Percentiles rank a stretch among this genome's conserved stretches.
phyloP scores from a whole-genome alignment of 1,140 invertebrate species.

The Anagrus nilaparvatae region DNA sequence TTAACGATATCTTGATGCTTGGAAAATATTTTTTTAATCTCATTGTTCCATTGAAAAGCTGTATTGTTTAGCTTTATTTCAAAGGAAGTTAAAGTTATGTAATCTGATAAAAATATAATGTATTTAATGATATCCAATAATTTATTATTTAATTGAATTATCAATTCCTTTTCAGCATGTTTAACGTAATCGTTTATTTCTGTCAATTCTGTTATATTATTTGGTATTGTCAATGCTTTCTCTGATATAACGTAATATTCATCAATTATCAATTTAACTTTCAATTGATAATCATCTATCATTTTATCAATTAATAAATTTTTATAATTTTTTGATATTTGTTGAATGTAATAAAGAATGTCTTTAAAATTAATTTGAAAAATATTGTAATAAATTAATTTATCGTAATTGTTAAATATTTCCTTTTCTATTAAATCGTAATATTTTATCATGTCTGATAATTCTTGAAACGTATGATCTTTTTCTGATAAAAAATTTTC shows the following conservation, averaged over 20 bases:
- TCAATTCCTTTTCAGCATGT: conserved; percentile 59
- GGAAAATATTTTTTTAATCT: conserved; percentile 1
- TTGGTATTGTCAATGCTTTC: conserved; percentile 65
- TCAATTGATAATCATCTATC: conserved; percentile 67
- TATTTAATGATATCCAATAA: conserved; percentile 56
- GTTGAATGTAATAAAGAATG: conserved; percentile 62
- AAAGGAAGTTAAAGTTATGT: conserved; percentile 62
- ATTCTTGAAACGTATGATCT: conserved; percentile 56
- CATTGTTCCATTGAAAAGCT: conserved; percentile 65
- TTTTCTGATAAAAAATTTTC: conserved; percentile 55
- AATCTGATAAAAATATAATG: conserved; percentile 71
- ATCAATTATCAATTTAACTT: conserved; percentile 63
- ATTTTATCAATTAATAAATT: conserved; percentile 62
- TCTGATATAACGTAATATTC: conserved; percentile 77
- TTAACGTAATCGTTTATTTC: conserved; percentile 66
- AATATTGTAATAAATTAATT: conserved; percentile 65
- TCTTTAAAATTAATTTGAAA: conserved; percentile 77
- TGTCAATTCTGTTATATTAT: conserved; percentile 78
- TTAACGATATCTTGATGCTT: conserved; percentile 68
- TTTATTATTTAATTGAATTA: conserved; percentile 65
- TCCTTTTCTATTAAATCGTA: conserved; percentile 54
- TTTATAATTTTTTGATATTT: conserved; percentile 57
- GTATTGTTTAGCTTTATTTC: conserved; percentile 81
- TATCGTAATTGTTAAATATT: conserved; percentile 54
- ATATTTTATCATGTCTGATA: conserved; percentile 50